phyloP scores from a whole-genome alignment of 2,797 vertebrate species.

The Muscicapa striata region DNA sequence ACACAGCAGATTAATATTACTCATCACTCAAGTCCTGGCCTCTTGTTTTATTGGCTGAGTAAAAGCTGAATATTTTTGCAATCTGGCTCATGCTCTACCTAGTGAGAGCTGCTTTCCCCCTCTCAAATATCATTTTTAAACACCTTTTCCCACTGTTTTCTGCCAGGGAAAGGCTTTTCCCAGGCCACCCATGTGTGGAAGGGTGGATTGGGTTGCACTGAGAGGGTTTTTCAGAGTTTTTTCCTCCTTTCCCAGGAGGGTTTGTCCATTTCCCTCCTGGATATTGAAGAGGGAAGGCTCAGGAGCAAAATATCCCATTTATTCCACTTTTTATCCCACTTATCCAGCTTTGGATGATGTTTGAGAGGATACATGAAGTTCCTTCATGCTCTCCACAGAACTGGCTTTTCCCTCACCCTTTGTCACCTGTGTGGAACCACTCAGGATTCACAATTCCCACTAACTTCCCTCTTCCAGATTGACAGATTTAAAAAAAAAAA shows the following conservation, averaged over 20 bases:
- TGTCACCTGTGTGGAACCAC: accelerated
- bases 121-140: background rate
- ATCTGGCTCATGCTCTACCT: background rate
- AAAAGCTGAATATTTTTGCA: background rate
- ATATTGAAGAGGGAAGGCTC: background rate
- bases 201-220: background rate
- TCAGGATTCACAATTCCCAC: background rate
- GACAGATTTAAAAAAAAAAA: background rate
- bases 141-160: background rate
- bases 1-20: background rate
- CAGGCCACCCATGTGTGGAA: background rate
- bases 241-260: background rate
- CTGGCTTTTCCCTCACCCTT: background rate
- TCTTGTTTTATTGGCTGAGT: background rate
- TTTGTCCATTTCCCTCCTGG: background rate
- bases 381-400: background rate
- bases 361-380: background rate
- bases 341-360: background rate
- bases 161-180: background rate
- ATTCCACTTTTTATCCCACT: background rate
- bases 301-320: background rate
- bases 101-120: background rate
- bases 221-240: background rate
- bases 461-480: background rate
- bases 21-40: background rate